Percentiles rank a stretch among this genome's conserved stretches.
These are phyloP conservation scores for Hirudo medicinalis DNA, from an alignment of 1,140 invertebrate genomes.

Conservation along the genomic window DNA sequence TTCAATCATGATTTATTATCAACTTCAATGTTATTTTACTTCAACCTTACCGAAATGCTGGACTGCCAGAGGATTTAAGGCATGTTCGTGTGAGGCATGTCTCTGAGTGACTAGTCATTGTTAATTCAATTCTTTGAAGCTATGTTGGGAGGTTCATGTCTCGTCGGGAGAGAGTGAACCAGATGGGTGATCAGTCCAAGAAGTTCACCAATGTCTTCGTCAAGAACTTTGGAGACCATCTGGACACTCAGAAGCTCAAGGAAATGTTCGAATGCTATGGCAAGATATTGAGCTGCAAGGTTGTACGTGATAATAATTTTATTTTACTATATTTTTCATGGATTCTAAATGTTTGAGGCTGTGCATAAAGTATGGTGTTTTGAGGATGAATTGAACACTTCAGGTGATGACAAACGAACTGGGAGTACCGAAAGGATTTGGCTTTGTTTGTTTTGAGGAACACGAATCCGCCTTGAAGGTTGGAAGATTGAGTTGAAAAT, in stretches of 20 bases:
- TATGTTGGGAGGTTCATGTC: slow-evolving; percentile 95
- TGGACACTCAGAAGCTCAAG: slow-evolving; percentile 78
- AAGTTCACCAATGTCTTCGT: slow-evolving; percentile 98
- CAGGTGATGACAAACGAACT: slow-evolving; percentile 80
- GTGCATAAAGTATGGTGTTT: background rate
- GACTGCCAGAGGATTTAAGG: no score
- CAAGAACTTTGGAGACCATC: slow-evolving; percentile 93
- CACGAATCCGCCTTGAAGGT: slow-evolving; percentile 79
- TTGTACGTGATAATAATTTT: slow-evolving; percentile 23
- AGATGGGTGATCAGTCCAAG: slow-evolving; percentile 87
- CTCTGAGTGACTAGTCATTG: background rate
- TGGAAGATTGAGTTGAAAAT: background rate
- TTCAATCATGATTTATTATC: background rate
- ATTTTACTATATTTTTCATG: no score
- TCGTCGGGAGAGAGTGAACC: slow-evolving; percentile 88
- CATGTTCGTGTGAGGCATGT: no score
- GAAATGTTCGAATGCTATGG: slow-evolving; percentile 91
- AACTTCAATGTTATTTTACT: background rate
- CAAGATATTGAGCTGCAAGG: slow-evolving; percentile 80
- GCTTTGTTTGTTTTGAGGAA: slow-evolving; percentile 96
- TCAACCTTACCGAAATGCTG: background rate
- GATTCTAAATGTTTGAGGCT: no score
- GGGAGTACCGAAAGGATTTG: slow-evolving; percentile 92
- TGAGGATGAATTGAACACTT: slow-evolving; percentile 18
- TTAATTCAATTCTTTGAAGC: slow-evolving; percentile 28